Percentiles rank a stretch among this genome's conserved stretches.
These are phyloP conservation scores for Ornithoptera priamus DNA, from an alignment of 2,888 invertebrate species.

Conservation along the genomic window DNA sequence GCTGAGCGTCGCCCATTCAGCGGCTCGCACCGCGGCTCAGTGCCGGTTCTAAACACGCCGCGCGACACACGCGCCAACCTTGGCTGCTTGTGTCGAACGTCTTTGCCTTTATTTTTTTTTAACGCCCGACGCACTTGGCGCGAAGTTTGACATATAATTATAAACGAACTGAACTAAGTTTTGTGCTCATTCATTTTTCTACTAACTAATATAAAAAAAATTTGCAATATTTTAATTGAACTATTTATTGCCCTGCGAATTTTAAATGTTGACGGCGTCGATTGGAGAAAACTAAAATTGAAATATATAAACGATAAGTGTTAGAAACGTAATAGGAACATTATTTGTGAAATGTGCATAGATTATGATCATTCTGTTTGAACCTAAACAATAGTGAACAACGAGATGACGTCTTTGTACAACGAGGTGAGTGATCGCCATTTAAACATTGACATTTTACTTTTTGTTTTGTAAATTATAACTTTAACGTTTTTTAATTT, in stretches of 20 bases:
- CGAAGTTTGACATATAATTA: constrained; percentile 57
- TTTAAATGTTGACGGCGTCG: no score
- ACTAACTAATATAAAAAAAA: no score
- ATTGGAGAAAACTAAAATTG: no score
- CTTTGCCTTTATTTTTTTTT: constrained; percentile 53
- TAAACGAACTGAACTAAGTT: not conserved
- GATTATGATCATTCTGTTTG: constrained; percentile 56
- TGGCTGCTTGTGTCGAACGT: constrained; percentile 55
- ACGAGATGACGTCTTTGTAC: constrained; percentile 71
- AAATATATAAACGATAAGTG: no score
- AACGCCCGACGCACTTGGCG: constrained; percentile 49
- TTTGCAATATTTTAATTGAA: no score
- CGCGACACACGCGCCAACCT: constrained; percentile 71
- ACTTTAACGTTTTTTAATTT: constrained; percentile 42
- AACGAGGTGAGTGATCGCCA: constrained; percentile 75
- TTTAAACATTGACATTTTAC: constrained; percentile 65
- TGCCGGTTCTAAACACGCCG: constrained; percentile 72
- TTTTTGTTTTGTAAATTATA: constrained; percentile 68
- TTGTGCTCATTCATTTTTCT: no score
- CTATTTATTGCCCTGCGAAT: no score
- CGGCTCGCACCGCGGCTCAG: constrained; percentile 59
- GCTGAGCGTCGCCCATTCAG: constrained; percentile 69
- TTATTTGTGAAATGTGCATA: constrained; percentile 62
- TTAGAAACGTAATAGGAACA: no score
- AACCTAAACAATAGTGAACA: constrained; percentile 53